phyloP scores from a whole-genome alignment of 2,113 vertebrate genomes.

The Oxygymnocypris stewartii region DNA sequence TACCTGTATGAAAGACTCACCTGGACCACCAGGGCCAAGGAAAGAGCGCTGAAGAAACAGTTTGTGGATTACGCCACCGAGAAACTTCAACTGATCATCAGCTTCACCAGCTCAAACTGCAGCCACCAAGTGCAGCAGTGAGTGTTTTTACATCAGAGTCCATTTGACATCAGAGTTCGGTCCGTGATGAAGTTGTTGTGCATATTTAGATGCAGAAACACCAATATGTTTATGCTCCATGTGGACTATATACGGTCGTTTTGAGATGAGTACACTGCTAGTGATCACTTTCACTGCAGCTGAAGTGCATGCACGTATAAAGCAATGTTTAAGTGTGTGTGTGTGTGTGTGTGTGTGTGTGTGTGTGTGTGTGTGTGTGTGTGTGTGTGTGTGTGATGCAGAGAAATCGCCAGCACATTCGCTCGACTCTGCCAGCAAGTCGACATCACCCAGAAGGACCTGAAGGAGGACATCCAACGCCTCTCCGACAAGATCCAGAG shows the following conservation, averaged over 20 bases:
- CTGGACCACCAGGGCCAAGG: slow-evolving; percentile 93
- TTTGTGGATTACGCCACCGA: slow-evolving; percentile 93
- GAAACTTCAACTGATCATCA: slow-evolving; percentile 92
- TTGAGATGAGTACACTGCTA: background rate
- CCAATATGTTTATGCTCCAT: background rate
- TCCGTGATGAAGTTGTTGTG: background rate
- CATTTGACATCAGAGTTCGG: background rate
- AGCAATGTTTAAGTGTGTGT: background rate
- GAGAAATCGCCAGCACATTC: slow-evolving; percentile 95
- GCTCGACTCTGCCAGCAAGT: slow-evolving; percentile 93
- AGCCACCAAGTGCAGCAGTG: slow-evolving; percentile 98
- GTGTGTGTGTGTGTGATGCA: slow-evolving; percentile 69
- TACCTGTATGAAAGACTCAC: slow-evolving; percentile 91
- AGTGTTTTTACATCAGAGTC: slow-evolving; percentile 61
- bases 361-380: too few species aligned
- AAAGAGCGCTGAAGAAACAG: slow-evolving; percentile 90
- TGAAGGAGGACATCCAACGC: slow-evolving; percentile 83
- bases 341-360: too few species aligned
- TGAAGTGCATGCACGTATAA: background rate
- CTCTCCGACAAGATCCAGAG: slow-evolving; percentile 86
- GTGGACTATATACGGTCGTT: background rate
- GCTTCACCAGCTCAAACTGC: slow-evolving; percentile 92
- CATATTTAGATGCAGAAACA: background rate
- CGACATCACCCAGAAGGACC: slow-evolving; percentile 85
- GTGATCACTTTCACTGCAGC: background rate